Base-by-base conservation (phyloP, 1,140 invertebrate species). In the Rhysida immarginata region DNA sequence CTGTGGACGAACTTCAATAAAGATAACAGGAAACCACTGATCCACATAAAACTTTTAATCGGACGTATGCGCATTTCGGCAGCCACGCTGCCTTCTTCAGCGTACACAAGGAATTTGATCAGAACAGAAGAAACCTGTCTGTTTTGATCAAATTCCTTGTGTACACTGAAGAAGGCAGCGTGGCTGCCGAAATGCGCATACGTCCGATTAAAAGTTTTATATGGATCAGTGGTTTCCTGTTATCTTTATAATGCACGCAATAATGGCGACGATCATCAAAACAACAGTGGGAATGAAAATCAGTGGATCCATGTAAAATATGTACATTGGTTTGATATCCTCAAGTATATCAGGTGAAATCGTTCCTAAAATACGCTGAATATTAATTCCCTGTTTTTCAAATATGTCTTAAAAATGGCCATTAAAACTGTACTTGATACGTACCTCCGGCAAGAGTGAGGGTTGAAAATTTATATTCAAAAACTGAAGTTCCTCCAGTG, bases 381-480 rank as follows among this genome's bases (percentile, higher is more conserved):
- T 11, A 11, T 20, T 23, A 11, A n/a, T 20, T 46, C 44, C 8
- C 5, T 11, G 5, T 46, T 46, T 23, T 20, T 23, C 16, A 11
- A 46, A 46, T 46, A 46, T n/a, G 5, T 46, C 18, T 20, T 46
- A 35, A 35, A 35, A 16, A 35, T 35, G 29, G 29, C 29, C 5
- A 35, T 8, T 35, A 13, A 46, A 23, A 46, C 8, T 46, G 44
- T 18, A 18, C 18, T 23, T 20, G 5, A 11, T 46, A 60, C 68
- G 74, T 78, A 92, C 88, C 87, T 80, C 93, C 94, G 62, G 86
- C 88, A 58, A 89, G 80, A 21, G 91, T 95, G 8, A 96, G 77
- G 16, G 94, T 96, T n/a, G 88, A 89, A 70, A 96, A 95, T 75
- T 90, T 87, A 65, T 92, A 87, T 78, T 94, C 85, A 46, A 87